A percentile compares a stretch with the other conserved stretches of the same genome.
Evolutionary conservation across 1,140 invertebrate species (phyloP).

Genomic region (Atta texana): DNA sequence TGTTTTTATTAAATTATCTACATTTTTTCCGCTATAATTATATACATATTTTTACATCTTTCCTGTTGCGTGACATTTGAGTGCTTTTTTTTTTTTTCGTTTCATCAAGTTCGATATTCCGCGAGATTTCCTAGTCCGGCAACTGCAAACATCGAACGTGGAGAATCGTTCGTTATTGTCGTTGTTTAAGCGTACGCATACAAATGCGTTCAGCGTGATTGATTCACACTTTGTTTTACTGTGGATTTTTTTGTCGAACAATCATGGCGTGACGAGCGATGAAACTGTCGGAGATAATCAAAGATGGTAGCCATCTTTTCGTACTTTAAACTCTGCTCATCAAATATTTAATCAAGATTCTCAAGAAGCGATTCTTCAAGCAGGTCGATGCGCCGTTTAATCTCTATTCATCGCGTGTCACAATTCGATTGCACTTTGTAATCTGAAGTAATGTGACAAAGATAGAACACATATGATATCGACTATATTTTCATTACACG

Average conservation of each 20-base stretch:
- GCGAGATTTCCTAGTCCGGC: background rate
- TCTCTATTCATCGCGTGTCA: background rate
- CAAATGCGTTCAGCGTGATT: background rate
- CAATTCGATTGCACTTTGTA: conserved; percentile 7
- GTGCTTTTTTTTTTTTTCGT: background rate
- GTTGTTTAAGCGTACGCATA: background rate
- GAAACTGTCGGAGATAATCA: background rate
- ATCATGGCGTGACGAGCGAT: background rate
- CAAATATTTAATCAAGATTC: conserved; percentile 58
- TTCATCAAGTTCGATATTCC: background rate
- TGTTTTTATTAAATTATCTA: background rate
- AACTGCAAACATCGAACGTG: background rate
- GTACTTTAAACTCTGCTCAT: conserved; percentile 57
- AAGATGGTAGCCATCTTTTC: background rate
- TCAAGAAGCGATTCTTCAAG: background rate
- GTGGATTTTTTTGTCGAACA: conserved; percentile 11
- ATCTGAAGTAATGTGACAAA: background rate
- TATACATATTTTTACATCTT: background rate
- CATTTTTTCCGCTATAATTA: background rate
- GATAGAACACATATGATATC: background rate
- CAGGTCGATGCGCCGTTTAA: conserved; percentile 19
- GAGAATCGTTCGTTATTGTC: conserved; percentile 16
- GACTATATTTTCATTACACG: background rate
- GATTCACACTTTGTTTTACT: background rate
- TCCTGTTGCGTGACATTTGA: background rate